phyloP scores from a whole-genome alignment of 2,113 vertebrate species.

The Laterallus jamaicensis region DNA sequence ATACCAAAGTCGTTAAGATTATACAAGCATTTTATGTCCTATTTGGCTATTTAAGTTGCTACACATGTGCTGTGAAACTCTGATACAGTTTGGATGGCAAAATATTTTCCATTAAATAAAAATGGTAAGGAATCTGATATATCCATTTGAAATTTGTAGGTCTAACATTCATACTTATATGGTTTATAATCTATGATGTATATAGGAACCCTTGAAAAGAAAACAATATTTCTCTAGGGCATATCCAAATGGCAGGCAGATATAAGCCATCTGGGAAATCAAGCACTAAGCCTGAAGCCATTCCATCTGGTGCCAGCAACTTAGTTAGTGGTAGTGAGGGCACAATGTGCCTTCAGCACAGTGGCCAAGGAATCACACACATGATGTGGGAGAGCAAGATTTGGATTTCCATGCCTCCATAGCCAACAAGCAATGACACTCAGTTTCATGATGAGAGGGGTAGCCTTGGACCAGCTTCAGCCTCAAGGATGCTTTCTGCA shows the following conservation, averaged over 20 bases:
- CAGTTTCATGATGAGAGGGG: background rate
- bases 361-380: background rate
- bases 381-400: too few species aligned
- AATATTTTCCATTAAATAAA: background rate
- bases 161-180: background rate
- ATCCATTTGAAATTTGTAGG: background rate
- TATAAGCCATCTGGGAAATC: background rate
- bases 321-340: background rate
- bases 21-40: background rate
- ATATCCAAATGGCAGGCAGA: background rate
- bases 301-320: background rate
- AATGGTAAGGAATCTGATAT: background rate
- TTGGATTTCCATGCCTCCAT: background rate
- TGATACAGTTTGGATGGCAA: background rate
- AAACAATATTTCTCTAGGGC: background rate
- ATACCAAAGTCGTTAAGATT: background rate
- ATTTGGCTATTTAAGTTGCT: background rate
- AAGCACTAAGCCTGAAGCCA: background rate
- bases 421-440: background rate
- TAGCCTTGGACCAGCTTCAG: background rate
- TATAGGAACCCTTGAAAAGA: background rate
- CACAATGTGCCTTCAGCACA: background rate
- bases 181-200: background rate
- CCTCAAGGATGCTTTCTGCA: background rate
- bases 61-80: background rate